Evolutionary conservation across 2,797 vertebrate genomes (phyloP).

Genomic region (Lacerta agilis): DNA sequence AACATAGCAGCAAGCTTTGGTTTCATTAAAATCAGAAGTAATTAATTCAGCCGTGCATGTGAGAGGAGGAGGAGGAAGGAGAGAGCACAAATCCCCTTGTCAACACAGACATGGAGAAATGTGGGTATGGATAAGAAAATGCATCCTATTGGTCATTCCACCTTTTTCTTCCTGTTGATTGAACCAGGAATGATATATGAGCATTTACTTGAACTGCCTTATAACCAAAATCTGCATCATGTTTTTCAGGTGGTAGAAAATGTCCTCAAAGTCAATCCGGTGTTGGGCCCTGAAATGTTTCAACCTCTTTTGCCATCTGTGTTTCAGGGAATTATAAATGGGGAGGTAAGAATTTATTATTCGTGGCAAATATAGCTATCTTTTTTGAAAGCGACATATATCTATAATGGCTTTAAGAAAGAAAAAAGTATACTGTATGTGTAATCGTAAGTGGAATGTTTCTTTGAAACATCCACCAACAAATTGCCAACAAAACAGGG

Average conservation of each 20-base stretch:
- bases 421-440: not conserved
- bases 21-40: not conserved
- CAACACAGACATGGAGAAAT: not conserved
- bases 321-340: slow-evolving; percentile 90
- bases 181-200: not conserved
- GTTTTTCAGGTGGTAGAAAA: slow-evolving; percentile 92
- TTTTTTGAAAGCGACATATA: not conserved
- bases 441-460: not conserved
- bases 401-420: not conserved
- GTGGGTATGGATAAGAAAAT: not conserved
- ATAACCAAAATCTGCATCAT: not conserved
- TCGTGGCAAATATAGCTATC: not conserved
- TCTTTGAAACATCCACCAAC: too few species aligned
- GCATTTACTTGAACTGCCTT: not conserved
- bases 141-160: not conserved
- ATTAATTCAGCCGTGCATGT: not conserved
- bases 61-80: not conserved
- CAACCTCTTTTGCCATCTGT: slow-evolving; percentile 90
- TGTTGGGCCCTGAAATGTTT: slow-evolving; percentile 91
- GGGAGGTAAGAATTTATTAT: slow-evolving; percentile 86
- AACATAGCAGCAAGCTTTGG: not conserved
- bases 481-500: too few species aligned
- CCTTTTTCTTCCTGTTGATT: not conserved
- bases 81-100: not conserved
- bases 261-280: slow-evolving; percentile 91